Evolutionary conservation across 2,888 invertebrate genomes (phyloP).

Genomic region (Cheilosia variabilis): DNA sequence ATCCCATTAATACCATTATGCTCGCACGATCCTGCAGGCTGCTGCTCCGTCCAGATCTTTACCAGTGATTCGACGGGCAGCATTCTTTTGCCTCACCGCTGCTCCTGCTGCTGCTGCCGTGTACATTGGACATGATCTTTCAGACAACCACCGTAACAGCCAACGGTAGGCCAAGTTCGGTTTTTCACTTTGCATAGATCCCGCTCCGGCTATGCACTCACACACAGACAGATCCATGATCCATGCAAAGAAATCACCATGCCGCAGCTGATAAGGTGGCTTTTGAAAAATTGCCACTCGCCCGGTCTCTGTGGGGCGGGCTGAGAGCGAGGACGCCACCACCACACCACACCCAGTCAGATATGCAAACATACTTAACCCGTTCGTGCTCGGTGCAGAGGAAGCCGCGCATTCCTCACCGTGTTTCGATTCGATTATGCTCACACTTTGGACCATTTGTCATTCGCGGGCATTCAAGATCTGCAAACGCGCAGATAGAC

Average conservation of each 20-base stretch:
- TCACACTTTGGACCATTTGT: slow-evolving; percentile 71
- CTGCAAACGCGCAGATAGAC: slow-evolving; percentile 43
- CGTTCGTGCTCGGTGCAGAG: slow-evolving; percentile 40
- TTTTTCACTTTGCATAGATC: slow-evolving; percentile 51
- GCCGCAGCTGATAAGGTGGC: slow-evolving; percentile 62
- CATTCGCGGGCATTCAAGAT: slow-evolving; percentile 56
- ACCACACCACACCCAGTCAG: slow-evolving; percentile 69
- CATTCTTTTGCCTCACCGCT: slow-evolving; percentile 40
- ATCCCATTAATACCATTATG: slow-evolving; percentile 62
- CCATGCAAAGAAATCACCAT: slow-evolving; percentile 50
- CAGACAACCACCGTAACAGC: slow-evolving; percentile 31
- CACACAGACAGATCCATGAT: slow-evolving; percentile 14
- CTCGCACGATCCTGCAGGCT: slow-evolving; percentile 41
- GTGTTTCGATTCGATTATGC: slow-evolving; percentile 66
- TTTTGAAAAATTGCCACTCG: slow-evolving; percentile 62
- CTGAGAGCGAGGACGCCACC: neutral
- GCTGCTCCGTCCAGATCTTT: slow-evolving; percentile 52
- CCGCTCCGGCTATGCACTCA: neutral
- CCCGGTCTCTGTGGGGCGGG: slow-evolving; percentile 18
- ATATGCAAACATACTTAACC: slow-evolving; percentile 37
- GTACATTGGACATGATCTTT: slow-evolving; percentile 4
- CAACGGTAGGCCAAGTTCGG: slow-evolving; percentile 73
- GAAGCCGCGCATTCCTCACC: slow-evolving; percentile 57
- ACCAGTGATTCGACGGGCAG: slow-evolving; percentile 54
- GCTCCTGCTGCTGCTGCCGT: neutral